These are phyloP conservation scores for Sebastes nivosus DNA, from an alignment of 2,797 vertebrate genomes.

Conservation along the genomic window DNA sequence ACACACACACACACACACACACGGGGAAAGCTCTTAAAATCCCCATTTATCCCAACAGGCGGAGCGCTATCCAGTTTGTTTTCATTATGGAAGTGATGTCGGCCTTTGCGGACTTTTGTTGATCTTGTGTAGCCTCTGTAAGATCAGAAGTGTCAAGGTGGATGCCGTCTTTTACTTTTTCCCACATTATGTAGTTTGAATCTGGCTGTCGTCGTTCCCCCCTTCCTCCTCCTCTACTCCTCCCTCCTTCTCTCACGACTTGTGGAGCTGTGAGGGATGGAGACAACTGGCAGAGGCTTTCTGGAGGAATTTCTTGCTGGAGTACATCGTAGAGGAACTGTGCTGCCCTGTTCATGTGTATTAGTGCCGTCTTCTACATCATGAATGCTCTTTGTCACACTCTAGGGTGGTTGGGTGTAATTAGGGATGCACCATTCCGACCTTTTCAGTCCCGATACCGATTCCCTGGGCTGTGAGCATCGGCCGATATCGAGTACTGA, in stretches of 20 bases:
- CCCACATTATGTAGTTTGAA: conserved; percentile 39
- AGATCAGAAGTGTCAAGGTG: conserved; percentile 28
- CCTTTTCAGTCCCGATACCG: no score
- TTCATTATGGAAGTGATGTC: conserved; percentile 47
- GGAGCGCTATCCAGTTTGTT: conserved; percentile 48
- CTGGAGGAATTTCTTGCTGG: conserved; percentile 45
- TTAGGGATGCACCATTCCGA: no score
- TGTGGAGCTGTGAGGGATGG: conserved; percentile 48
- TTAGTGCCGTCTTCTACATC: conserved; percentile 19
- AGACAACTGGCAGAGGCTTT: conserved; percentile 61
- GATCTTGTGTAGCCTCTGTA: conserved; percentile 29
- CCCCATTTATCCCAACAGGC: conserved; percentile 58
- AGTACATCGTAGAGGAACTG: conserved; percentile 12
- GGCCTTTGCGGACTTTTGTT: conserved; percentile 13
- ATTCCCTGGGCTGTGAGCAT: no score
- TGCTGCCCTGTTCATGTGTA: conserved; percentile 14
- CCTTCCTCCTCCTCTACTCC: background rate
- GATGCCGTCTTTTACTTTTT: conserved; percentile 29
- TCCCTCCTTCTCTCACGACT: conserved; percentile 1
- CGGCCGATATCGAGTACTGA: no score
- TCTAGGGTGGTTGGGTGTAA: background rate
- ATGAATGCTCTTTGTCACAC: background rate
- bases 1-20: background rate
- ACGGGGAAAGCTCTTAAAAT: conserved; percentile 69
- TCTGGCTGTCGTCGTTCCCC: background rate